Conservation (phyloP, 2,888 invertebrate species). For the Drosophila buzzatii region DNA sequence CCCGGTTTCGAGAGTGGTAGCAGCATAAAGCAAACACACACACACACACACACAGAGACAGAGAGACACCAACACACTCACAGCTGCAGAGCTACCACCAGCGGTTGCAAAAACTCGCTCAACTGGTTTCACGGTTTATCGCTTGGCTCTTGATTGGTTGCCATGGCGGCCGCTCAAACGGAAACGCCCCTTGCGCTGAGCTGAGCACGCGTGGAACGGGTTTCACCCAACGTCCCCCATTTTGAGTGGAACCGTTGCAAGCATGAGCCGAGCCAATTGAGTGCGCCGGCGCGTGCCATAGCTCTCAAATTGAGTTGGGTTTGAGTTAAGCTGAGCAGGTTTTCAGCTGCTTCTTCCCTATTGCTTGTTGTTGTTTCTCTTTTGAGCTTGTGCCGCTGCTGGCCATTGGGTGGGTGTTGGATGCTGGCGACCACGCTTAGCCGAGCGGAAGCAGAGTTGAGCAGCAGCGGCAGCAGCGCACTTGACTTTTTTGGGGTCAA, state of each 20-base stretch:
- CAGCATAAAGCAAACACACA: slow-evolving; percentile 58
- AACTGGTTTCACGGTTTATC: slow-evolving; percentile 62
- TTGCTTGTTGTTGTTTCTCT: not conserved
- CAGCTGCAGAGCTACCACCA: slow-evolving; percentile 10
- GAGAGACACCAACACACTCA: slow-evolving; percentile 16
- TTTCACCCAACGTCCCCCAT: slow-evolving; percentile 75
- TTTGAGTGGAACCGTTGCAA: slow-evolving; percentile 66
- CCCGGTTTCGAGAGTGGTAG: slow-evolving; percentile 62
- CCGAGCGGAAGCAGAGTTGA: slow-evolving; percentile 13
- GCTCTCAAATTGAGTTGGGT: slow-evolving; percentile 34
- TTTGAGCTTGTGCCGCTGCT: slow-evolving; percentile 35
- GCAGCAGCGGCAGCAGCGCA: slow-evolving; percentile 40
- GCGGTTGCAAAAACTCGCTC: slow-evolving; percentile 62
- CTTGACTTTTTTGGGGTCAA: slow-evolving; percentile 79
- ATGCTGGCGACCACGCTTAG: slow-evolving; percentile 42
- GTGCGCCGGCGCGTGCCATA: slow-evolving; percentile 80
- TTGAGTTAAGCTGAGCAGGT: slow-evolving; percentile 5
- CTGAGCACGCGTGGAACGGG: slow-evolving; percentile 61
- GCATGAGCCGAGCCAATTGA: slow-evolving; percentile 58
- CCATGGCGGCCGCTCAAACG: slow-evolving; percentile 56
- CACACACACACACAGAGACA: not conserved
- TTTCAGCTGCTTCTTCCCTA: not conserved
- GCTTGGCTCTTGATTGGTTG: slow-evolving; percentile 77
- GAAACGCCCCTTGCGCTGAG: slow-evolving; percentile 63
- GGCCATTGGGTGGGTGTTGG: slow-evolving; percentile 44